Percentiles rank a stretch among this genome's conserved stretches.
These are phyloP conservation scores for Pachymerium ferrugineum DNA, from an alignment of 2,888 invertebrate genomes.

Conservation along the genomic window DNA sequence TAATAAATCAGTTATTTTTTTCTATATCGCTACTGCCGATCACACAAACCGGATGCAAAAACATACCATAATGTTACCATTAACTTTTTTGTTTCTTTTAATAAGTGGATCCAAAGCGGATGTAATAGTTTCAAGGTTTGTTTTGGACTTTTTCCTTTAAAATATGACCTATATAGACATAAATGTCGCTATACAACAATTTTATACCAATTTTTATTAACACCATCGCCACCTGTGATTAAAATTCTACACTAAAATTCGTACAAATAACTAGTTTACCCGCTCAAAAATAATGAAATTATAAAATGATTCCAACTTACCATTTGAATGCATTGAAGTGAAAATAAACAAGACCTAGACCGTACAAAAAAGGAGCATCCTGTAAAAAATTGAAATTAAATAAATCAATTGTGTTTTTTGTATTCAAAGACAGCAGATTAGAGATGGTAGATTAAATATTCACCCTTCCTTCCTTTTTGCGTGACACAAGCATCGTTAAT, in stretches of 20 bases:
- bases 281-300: no score
- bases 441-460: no score
- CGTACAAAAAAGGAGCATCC: conserved; percentile 86
- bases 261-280: no score
- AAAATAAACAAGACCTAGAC: conserved; percentile 90
- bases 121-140: not conserved
- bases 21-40: not conserved
- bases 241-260: no score
- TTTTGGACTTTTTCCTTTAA: not conserved
- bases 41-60: not conserved
- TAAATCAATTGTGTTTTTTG: not conserved
- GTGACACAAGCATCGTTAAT: no score
- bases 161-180: not conserved
- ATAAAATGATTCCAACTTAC: no score
- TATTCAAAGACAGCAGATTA: not conserved
- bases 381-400: conserved; percentile 39
- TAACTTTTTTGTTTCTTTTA: not conserved
- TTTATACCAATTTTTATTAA: not conserved
- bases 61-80: not conserved
- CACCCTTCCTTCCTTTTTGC: no score
- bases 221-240: not conserved
- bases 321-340: conserved; percentile 93
- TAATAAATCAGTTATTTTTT: not conserved
- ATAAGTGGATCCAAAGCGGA: not conserved
- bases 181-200: not conserved